Evolutionary conservation across 1,140 invertebrate species (phyloP), one percentile per base, ranked within the genome.

Genomic region (Meloidogyne chitwoodi): DNA sequence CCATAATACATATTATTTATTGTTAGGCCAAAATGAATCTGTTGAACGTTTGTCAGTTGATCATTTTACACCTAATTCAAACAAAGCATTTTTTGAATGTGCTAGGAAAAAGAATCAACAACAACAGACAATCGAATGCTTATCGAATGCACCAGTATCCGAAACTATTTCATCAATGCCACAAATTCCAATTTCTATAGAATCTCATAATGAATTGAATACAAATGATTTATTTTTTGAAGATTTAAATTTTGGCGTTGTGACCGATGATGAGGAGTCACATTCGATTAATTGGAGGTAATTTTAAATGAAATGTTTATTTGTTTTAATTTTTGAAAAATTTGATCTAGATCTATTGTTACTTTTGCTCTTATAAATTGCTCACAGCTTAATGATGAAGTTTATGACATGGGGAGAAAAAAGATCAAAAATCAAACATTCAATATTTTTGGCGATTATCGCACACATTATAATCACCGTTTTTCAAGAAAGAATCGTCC

Each of bases 201-300:
- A 19, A 56, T 56, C 48, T 56, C 10, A 27, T 56, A 26, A 27
- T 78, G 26, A 22, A 61, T 27, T 24, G 10, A 34, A 26, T 68
- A 67, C 24, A 16, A 29, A 22, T 5, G 78, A 78, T 27, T 79
- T 72, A 19, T 38, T 78, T 44, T 78, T 78, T 68, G 77, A 78
- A 8, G 75, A 78, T 19, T 67, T 78, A n/a, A 78, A 78, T 74
- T 64, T 78, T 22, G 31, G 44, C n/a, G 78, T 38, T 11, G 78
- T 78, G 4, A 63, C 62, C 2, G 69, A 72, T 48, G 31, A 61
- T 61, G 71, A 38, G 8, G 71, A 61, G 3, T 63, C 38, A 64
- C 48, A 63, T 31, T 73, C 48, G n/a, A 73, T 56, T 34, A 34
- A 64, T 63, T 64, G 24, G n/a, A 24, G 56, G 71, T 70, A 41